These are phyloP conservation scores for Prietella phreatophila DNA, from an alignment of 2,113 vertebrate species.

Conservation along the genomic window DNA sequence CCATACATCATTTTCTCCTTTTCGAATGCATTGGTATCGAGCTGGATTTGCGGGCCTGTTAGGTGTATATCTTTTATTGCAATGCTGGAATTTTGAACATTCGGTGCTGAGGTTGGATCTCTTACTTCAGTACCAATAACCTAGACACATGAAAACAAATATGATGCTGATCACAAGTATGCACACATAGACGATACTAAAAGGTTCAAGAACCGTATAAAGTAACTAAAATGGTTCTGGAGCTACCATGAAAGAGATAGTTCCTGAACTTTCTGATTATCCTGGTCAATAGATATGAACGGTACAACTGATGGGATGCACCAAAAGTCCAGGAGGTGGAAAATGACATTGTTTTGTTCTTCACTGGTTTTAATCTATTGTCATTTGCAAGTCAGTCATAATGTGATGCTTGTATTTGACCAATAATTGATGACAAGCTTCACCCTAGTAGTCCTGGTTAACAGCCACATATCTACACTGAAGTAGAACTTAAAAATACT, in stretches of 20 bases:
- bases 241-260: neutral
- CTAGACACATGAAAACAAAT: neutral
- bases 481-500: neutral
- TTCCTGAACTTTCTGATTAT: neutral
- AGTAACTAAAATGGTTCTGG: neutral
- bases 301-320: neutral
- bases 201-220: neutral
- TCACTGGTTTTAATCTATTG: neutral
- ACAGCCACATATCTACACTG: neutral
- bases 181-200: neutral
- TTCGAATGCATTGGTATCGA: neutral
- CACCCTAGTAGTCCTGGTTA: neutral
- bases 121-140: neutral
- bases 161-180: neutral
- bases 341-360: neutral
- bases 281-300: neutral
- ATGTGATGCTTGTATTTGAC: neutral
- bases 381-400: neutral
- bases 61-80: neutral
- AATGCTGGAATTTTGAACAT: neutral
- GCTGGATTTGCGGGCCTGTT: neutral
- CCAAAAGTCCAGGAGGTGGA: neutral
- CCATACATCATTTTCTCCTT: neutral
- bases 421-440: neutral
- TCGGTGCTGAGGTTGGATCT: neutral